These are phyloP conservation scores for Cynopterus sphinx DNA, from an alignment of 2,797 vertebrate genomes.

Conservation along the genomic window DNA sequence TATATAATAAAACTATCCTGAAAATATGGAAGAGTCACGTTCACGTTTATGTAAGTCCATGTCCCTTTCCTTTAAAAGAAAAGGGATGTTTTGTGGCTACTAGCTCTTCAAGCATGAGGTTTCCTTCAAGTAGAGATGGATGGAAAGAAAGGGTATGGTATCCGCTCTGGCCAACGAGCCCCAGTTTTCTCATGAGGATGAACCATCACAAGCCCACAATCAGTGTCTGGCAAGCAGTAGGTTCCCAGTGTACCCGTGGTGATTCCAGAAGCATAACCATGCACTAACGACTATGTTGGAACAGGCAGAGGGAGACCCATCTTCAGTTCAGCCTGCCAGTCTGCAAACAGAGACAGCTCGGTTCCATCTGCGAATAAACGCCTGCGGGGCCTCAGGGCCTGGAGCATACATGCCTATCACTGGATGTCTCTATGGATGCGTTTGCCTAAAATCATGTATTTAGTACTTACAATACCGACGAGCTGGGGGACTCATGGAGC, in stretches of 20 bases:
- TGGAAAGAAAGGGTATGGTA: neutral
- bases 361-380: neutral
- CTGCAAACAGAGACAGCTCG: neutral
- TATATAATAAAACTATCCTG: neutral
- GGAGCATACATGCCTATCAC: too few species aligned
- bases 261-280: neutral
- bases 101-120: neutral
- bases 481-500: too few species aligned
- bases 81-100: neutral
- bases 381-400: neutral
- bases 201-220: neutral
- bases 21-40: neutral
- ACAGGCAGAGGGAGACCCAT: neutral
- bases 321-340: too few species aligned
- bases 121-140: neutral
- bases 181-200: neutral
- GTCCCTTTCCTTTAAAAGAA: neutral
- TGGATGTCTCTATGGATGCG: neutral
- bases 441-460: neutral
- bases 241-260: slow-evolving; percentile 1
- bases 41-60: neutral
- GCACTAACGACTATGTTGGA: neutral
- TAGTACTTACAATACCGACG: neutral
- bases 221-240: neutral
- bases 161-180: neutral